Evolutionary conservation across 1,140 invertebrate genomes (phyloP), one percentile per base, ranked within the genome.

Genomic region (Dinoponera quadriceps): DNA sequence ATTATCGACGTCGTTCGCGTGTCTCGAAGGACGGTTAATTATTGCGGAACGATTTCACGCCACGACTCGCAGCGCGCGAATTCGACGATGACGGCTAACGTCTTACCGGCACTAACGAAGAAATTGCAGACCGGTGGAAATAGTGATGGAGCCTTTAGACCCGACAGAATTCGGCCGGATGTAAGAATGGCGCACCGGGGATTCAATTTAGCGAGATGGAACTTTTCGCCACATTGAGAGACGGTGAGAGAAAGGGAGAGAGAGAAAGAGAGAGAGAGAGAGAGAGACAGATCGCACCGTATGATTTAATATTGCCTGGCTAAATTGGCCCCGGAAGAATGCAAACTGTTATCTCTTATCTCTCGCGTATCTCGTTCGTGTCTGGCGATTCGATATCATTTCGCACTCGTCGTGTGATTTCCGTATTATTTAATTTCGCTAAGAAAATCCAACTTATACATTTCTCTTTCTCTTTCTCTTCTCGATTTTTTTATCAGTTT

Each of bases 151-250:
- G 48, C 48, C n/a, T 2, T 71, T 80, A 57, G 38, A 77, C 38
- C 54, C 11, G 60, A 77, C 44, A 66, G 74, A 69, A 80, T 71
- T 71, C 65, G 63, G 65, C 18, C 14, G 29, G 33, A 80, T 80
- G 51, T 80, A 48, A 80, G 65, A 69, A 71, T 71, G 20, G n/a
- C 22, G 54, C 75, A 59, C 65, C 69, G 44, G 75, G 75, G 75
- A 80, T 80, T 57, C 65, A 80, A 69, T 71, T 80, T 69, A 29
- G 22, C 54, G 38, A 80, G 57, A 54, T 77, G 54, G 59, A 69
- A 80, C 22, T 44, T 68, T 55, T 59, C n/a, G 65, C 51, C 51
- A 48, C 65, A 62, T 62, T 69, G 65, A 54, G 55, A 69, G 11
- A 44, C 3, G 38, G 38, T 48, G 62, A 84, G 59, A 73, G 66